Evolutionary conservation across 2,888 invertebrate species (phyloP).

Genomic region (Cryptus viduatorius): DNA sequence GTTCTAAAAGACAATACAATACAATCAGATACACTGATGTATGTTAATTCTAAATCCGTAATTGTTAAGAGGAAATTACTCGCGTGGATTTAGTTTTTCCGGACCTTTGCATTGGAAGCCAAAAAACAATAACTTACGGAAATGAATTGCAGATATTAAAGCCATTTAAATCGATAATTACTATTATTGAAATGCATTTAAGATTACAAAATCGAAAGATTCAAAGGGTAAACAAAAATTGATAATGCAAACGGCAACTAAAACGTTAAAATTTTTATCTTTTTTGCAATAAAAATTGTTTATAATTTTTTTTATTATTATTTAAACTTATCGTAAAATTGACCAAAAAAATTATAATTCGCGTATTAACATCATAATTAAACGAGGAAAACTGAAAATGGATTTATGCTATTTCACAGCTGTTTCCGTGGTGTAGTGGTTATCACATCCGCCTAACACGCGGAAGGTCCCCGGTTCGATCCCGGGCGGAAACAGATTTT

Average conservation of each 20-base stretch:
- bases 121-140: background rate
- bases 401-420: background rate
- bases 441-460: slow-evolving; percentile 97
- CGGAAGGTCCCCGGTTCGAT: slow-evolving; percentile 96
- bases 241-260: no score
- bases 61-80: background rate
- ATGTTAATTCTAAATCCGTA: background rate
- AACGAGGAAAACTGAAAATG: background rate
- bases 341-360: background rate
- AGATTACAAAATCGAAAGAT: no score
- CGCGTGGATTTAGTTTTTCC: background rate
- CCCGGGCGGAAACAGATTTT: slow-evolving; percentile 93
- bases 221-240: no score
- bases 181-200: no score
- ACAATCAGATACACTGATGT: background rate
- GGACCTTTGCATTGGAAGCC: background rate
- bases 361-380: background rate
- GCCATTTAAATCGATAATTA: background rate
- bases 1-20: slow-evolving; percentile 80
- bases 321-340: background rate
- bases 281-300: no score
- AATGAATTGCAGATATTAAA: no score
- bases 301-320: background rate
- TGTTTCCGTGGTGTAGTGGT: slow-evolving; percentile 96
- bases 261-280: no score